Conservation (phyloP, 2,888 invertebrate species). For the Aphodius sticticus region DNA sequence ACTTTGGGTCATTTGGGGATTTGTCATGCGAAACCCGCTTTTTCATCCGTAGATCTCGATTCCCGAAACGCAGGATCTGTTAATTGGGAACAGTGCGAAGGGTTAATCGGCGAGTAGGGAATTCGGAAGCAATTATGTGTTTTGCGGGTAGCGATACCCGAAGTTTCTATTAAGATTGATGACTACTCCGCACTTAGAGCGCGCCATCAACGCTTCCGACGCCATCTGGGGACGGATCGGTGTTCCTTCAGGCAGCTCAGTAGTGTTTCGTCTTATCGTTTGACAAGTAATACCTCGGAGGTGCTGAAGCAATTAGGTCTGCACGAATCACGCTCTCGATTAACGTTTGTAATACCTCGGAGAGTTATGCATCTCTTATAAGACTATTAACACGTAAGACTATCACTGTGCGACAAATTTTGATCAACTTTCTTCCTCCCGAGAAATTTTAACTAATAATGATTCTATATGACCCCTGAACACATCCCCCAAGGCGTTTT, state of each 20-base stretch:
- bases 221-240: not conserved
- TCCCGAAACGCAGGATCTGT: not conserved
- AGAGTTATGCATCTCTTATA: too few relatives aligned
- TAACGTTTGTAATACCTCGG: too few relatives aligned
- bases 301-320: not conserved
- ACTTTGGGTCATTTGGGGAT: not conserved
- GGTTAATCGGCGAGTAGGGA: not conserved
- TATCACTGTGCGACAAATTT: too few relatives aligned
- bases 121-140: conserved; percentile 4
- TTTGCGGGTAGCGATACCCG: not conserved
- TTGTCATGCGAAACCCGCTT: not conserved
- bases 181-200: not conserved
- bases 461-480: too few relatives aligned
- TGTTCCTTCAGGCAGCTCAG: not conserved
- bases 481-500: too few relatives aligned
- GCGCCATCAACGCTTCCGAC: not conserved
- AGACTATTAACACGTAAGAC: too few relatives aligned
- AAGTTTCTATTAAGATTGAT: conserved; percentile 4
- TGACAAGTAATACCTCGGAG: not conserved
- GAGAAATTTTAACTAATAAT: too few relatives aligned
- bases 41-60: not conserved
- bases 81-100: not conserved
- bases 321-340: not conserved
- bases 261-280: not conserved
- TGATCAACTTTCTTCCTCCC: too few relatives aligned